Conservation (phyloP, 2,797 vertebrate species). For the Liparis tanakae region DNA sequence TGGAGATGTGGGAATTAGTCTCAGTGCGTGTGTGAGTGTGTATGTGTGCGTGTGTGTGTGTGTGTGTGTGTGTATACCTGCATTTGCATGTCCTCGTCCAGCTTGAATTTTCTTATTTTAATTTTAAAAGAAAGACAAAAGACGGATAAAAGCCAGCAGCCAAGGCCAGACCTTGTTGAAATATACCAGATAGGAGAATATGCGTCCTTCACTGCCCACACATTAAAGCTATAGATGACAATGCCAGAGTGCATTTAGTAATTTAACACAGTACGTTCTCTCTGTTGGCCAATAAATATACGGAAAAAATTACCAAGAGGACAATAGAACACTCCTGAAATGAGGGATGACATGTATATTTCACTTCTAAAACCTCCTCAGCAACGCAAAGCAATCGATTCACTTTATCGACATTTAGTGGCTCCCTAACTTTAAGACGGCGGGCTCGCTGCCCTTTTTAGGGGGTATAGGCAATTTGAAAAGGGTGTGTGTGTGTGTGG, state of each 20-base stretch:
- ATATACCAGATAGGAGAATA: neutral
- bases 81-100: neutral
- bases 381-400: neutral
- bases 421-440: neutral
- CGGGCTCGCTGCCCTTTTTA: neutral
- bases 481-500: too few species aligned
- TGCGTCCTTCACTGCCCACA: neutral
- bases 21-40: neutral
- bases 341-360: neutral
- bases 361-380: neutral
- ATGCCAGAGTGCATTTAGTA: neutral
- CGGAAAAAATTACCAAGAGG: neutral
- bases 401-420: neutral
- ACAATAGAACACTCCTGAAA: neutral
- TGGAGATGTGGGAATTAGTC: slow-evolving; percentile 23
- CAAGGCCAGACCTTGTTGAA: neutral
- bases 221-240: neutral
- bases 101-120: neutral
- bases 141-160: neutral
- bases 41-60: neutral
- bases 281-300: neutral
- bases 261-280: neutral
- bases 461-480: too few species aligned
- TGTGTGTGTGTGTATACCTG: neutral
- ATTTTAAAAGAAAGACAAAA: neutral